Conservation (phyloP, 2,113 vertebrate species). For the Bos indicus region DNA sequence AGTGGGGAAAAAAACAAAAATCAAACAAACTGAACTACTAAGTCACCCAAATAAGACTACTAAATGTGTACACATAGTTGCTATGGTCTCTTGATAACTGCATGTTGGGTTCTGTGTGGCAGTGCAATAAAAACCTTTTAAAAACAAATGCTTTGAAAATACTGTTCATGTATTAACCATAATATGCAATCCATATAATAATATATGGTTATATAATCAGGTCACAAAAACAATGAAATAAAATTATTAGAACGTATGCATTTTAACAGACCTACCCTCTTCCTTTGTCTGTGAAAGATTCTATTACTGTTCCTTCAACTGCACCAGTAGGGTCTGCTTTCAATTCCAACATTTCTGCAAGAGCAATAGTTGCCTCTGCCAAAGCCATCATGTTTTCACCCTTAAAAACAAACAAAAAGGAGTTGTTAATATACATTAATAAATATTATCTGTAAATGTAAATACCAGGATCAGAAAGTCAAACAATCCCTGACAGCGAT, state of each 20-base stretch:
- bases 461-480: neutral
- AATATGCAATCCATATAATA: neutral
- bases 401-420: constrained; percentile 71
- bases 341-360: constrained; percentile 94
- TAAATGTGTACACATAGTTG: neutral
- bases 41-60: neutral
- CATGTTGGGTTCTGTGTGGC: neutral
- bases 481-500: neutral
- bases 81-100: neutral
- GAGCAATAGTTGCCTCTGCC: constrained; percentile 89
- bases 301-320: constrained; percentile 91
- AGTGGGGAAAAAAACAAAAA: neutral
- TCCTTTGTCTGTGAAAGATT: constrained; percentile 93
- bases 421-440: neutral
- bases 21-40: neutral
- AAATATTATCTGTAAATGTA: neutral
- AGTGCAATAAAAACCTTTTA: constrained; percentile 9
- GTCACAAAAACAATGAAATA: neutral
- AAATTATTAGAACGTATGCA: neutral
- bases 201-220: neutral
- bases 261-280: constrained; percentile 81
- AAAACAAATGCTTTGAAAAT: constrained; percentile 38
- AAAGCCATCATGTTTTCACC: constrained; percentile 91
- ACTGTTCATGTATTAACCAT: neutral
- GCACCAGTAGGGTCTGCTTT: constrained; percentile 87